Percentiles rank a stretch among this genome's conserved stretches.
phyloP scores from a whole-genome alignment of 2,797 vertebrate species.

The Alfaro cultratus region DNA sequence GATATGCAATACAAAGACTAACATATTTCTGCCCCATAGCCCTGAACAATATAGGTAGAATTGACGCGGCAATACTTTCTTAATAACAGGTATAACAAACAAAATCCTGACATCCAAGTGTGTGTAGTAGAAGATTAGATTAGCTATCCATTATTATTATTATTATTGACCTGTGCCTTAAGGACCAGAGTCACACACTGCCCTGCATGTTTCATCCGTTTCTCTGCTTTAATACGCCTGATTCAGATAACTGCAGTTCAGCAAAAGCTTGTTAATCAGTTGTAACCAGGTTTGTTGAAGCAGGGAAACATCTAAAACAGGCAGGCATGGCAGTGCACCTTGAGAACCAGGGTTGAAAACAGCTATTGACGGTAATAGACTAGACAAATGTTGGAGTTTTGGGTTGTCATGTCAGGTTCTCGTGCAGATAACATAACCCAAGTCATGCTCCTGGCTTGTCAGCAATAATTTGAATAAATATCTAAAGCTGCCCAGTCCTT shows the following conservation, averaged over 20 bases:
- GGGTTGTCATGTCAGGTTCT: not conserved
- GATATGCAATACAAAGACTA: not conserved
- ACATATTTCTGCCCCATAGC: not conserved
- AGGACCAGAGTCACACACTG: no score
- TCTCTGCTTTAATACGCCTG: not conserved
- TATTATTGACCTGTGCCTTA: not conserved
- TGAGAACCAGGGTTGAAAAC: not conserved
- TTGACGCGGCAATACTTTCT: not conserved
- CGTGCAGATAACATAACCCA: not conserved
- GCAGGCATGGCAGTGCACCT: no score
- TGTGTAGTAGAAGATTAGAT: not conserved
- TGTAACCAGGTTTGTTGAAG: not conserved
- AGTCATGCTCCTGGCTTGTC: not conserved
- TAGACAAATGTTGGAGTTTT: not conserved
- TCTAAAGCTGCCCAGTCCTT: not conserved
- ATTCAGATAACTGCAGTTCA: not conserved
- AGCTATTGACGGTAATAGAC: not conserved
- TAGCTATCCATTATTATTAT: not conserved
- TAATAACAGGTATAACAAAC: not conserved
- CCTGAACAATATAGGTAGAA: not conserved
- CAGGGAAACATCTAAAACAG: not conserved
- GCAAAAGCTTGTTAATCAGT: not conserved
- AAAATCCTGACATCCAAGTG: not conserved
- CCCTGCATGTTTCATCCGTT: not conserved
- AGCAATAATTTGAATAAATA: not conserved